A percentile compares a stretch with the other conserved stretches of the same genome.
Conservation (phyloP, 2,113 vertebrate species). For the Cnemophilus loriae region DNA sequence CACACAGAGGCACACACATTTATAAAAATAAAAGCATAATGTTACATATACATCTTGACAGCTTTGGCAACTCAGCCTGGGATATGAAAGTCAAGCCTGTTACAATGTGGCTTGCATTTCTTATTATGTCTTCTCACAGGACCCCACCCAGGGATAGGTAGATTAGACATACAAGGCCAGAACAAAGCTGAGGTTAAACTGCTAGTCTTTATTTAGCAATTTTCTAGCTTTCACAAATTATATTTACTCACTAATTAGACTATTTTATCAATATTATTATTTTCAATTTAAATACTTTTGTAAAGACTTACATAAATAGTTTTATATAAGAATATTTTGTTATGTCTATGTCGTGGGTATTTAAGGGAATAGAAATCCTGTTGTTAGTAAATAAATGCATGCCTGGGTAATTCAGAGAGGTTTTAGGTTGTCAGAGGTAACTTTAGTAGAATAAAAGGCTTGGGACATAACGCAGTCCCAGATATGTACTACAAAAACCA, state of each 20-base stretch:
- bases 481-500: background rate
- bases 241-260: background rate
- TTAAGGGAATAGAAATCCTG: background rate
- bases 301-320: background rate
- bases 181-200: background rate
- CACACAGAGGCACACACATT: fast-evolving
- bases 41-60: background rate
- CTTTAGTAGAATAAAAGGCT: background rate
- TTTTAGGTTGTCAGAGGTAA: background rate
- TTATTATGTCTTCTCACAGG: background rate
- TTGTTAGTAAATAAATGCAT: background rate
- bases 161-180: background rate
- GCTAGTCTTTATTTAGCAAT: background rate
- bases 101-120: background rate
- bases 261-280: background rate
- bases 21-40: no score
- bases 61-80: background rate
- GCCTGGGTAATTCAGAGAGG: background rate
- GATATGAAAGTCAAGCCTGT: background rate
- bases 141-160: background rate
- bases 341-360: background rate
- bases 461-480: background rate
- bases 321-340: background rate
- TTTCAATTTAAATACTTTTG: background rate
- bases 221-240: background rate